Evolutionary conservation across 1,140 invertebrate species (phyloP).

Genomic region (Nephila pilipes): DNA sequence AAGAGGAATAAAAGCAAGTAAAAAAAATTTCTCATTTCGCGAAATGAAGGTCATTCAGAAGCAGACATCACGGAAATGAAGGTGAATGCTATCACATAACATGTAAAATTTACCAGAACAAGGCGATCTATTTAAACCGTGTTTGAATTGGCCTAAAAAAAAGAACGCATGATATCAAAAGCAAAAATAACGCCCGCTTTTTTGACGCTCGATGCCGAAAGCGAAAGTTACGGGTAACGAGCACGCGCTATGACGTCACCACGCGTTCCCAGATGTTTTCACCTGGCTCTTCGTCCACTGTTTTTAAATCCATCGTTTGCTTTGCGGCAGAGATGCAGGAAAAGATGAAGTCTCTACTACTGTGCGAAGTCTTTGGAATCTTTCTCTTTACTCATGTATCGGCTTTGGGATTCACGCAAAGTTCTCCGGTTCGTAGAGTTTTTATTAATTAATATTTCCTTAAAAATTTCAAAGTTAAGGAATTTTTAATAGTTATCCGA

Average conservation of each 20-base stretch:
- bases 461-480: no score
- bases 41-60: neutral
- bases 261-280: neutral
- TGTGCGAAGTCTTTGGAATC: neutral
- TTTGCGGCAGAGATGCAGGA: neutral
- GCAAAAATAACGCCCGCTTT: neutral
- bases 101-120: neutral
- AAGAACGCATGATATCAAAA: neutral
- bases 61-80: neutral
- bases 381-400: neutral
- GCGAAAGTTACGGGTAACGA: neutral
- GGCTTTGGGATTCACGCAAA: neutral
- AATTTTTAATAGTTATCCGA: no score
- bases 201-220: neutral
- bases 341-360: neutral
- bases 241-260: slow-evolving; percentile 3
- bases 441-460: no score
- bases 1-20: neutral
- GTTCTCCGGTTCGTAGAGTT: neutral
- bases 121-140: neutral
- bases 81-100: slow-evolving; percentile 9
- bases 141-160: slow-evolving; percentile 1
- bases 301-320: slow-evolving; percentile 2
- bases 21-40: neutral
- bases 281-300: slow-evolving; percentile 6